These are phyloP conservation scores for Falcunculus frontatus DNA, from an alignment of 2,113 vertebrate genomes.

Conservation along the genomic window DNA sequence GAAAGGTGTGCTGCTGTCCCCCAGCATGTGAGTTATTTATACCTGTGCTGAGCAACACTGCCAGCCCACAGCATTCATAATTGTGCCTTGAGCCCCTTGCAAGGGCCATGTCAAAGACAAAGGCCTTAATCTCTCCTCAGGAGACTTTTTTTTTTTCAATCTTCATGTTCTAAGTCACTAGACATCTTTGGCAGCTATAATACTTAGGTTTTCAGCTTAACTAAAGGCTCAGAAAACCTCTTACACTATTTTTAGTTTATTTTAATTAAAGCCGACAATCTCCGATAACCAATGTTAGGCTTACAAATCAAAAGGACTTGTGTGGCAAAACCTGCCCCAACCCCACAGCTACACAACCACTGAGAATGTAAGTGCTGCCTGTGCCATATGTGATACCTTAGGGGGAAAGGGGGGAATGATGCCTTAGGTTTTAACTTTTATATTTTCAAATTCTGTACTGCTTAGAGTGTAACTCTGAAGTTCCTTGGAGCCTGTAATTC, in stretches of 20 bases:
- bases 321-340: neutral
- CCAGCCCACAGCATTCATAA: neutral
- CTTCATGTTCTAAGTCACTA: neutral
- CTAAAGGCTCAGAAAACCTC: neutral
- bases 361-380: neutral
- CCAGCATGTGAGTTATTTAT: rapidly evolving
- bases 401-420: too few species aligned
- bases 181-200: neutral
- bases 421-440: too few species aligned
- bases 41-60: neutral
- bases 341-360: neutral
- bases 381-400: too few species aligned
- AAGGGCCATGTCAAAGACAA: rapidly evolving
- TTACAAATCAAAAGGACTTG: neutral
- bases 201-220: neutral
- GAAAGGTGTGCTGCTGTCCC: neutral
- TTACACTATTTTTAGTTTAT: neutral
- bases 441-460: too few species aligned
- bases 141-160: neutral
- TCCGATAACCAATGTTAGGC: neutral
- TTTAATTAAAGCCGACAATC: neutral
- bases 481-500: too few species aligned
- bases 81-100: neutral
- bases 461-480: too few species aligned
- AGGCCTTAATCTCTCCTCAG: neutral